Evolutionary conservation across 1,140 invertebrate genomes (phyloP), one percentile per base, ranked within the genome.

Genomic region (Heliothis subflexa): DNA sequence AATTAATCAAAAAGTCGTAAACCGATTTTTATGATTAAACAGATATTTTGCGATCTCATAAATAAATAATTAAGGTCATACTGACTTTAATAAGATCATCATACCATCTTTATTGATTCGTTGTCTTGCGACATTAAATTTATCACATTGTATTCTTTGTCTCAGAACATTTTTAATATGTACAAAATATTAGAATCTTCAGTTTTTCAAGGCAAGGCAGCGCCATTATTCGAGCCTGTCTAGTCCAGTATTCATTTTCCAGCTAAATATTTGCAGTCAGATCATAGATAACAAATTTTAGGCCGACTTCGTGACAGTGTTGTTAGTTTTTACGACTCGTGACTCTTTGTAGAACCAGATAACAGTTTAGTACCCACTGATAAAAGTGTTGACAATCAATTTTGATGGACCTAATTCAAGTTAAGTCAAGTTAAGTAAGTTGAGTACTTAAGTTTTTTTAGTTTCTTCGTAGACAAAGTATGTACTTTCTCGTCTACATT

Each of bases 41-140:
- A n/a, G 3, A 16, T 49, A 50, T 50, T 50, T 50, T 25, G 21
- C 47, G 50, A 25, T 50, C 47, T 68, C 16, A 64, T 64, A 64
- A 64, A 47, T 64, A 64, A 33, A 33, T 33, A 33, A 33, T 33
- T 33, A 5, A 33, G 7, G 33, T 33, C 33, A 33, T 3, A 33
- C 33, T 33, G 33, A 33, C 7, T 33, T 33, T 33, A 33, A 33
- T 33, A 33, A 33, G 33, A 33, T n/a, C n/a, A n/a, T n/a, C n/a
- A n/a, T n/a, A n/a, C 33, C 33, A 33, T 33, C 3, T 33, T 33
- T 33, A 33, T 28, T 28, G 28, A 28, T 28, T n/a, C n/a, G n/a
- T n/a, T n/a, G n/a, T n/a, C n/a, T n/a, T n/a, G n/a, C n/a, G n/a
- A n/a, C n/a, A n/a, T n/a, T n/a, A n/a, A n/a, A n/a, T n/a, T n/a